Base-by-base conservation (phyloP, 2,888 invertebrate genomes). In the Scaeva pyrastri region DNA sequence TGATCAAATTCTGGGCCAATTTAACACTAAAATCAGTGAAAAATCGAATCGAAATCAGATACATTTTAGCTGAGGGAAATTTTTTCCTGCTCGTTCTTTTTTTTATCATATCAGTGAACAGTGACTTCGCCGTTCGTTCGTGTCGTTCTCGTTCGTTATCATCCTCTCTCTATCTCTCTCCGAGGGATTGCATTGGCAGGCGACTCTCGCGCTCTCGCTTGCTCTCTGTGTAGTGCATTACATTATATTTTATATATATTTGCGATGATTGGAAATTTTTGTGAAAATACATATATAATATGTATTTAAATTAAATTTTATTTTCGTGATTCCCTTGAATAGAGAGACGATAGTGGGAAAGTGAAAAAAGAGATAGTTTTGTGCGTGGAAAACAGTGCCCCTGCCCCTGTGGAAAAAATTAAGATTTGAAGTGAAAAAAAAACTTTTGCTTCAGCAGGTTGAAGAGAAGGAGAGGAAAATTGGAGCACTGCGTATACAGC, bases 101-200 rank as follows among this genome's bases (percentile, higher is more conserved):
- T 76, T 77, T 70, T 66, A 60, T 78, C 71, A 64, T 62, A 75
- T 75, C 48, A 56, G 56, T 66, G 21, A 52, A 31, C 31, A 31
- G 31, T 31, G 31, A 31, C 50, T 60, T 78, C 21, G 66, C n/a
- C 50, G 45, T 74, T 52, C 50, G 56, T 66, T n/a, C n/a, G n/a
- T n/a, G n/a, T n/a, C n/a, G n/a, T n/a, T n/a, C n/a, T n/a, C 52
- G 31, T n/a, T 85, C 85, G 72, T 86, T 86, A 86, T 86, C 86
- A 82, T 52, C 58, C 86, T 86, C 86, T 86, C 86, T 86, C 86
- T 86, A 86, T 86, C 86, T 86, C 77, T 86, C 86, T 86, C 77
- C 45, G 86, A 71, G 78, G 86, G 64, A 74, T 64, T 74, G 19
- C 64, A 78, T 74, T 82, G 10, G 19, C 62, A 55, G 60, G 64